Evolutionary conservation across 2,113 vertebrate genomes (phyloP), one percentile per base, ranked within the genome.

Genomic region (Dolichallabes microphthalmus): DNA sequence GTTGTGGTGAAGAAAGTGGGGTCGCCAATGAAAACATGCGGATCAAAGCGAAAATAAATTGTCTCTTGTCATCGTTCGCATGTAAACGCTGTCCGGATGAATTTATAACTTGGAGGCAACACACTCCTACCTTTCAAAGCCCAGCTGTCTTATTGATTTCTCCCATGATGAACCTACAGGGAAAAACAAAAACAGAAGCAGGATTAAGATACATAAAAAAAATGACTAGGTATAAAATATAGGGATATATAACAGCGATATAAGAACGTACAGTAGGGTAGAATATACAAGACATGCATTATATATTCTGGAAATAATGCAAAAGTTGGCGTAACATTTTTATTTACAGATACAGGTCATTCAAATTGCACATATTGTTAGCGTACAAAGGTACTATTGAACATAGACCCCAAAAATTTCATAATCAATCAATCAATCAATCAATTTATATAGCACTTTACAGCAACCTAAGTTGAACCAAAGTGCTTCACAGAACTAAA

Each of bases 141-240:
- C 96, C 82, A 97, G 94, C 88, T 97, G 96, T 76, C 96, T 93
- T 85, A 97, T 90, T 35, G 95, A 94, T 92, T 96, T 96, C 90
- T 97, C 96, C 96, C 96, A 97, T 0, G 94, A 94, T 8, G 95
- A 95, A 89, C 96, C 96, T 97, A 80, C 0, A 90, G 73, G 45
- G 25, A 8, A 1, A 89, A 15, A 80, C 89, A 13, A 88, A 64
- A 75, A 80, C 90, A 89, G 39, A 74, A 60, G 20, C 64, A 39
- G 20, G 22, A 52, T 63, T 63, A 73, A 57, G 77, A 27, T 8
- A 84, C 50, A 60, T n/a, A 45, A 17, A 14, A 45, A 10, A 83
- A 60, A 13, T 61, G 30, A 63, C 25, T 7, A 9, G 50, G n/a
- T 61, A 63, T 30, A 61, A 83, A 57, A 4, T 80, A 17, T 10